A percentile compares a stretch with the other conserved stretches of the same genome.
Evolutionary conservation across 2,797 vertebrate species (phyloP).

Genomic region (Coendou prehensilis): DNA sequence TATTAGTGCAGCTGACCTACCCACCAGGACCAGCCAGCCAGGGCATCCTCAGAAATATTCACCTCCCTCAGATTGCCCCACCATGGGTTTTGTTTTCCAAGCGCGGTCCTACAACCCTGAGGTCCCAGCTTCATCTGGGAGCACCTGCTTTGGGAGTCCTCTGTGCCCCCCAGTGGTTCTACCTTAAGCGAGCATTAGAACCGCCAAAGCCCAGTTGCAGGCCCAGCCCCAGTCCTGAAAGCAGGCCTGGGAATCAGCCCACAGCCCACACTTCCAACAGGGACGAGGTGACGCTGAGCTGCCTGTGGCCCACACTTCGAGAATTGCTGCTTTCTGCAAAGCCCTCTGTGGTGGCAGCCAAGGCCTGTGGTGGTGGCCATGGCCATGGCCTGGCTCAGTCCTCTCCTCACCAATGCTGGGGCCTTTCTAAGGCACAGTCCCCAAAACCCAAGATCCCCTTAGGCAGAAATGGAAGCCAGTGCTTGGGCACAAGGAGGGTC

Average conservation of each 20-base stretch:
- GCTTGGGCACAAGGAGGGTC: not conserved
- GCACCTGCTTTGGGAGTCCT: not conserved
- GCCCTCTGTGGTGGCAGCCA: not conserved
- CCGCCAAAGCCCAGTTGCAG: not conserved
- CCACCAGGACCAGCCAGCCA: not conserved
- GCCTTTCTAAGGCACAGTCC: not conserved
- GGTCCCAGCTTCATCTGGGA: not conserved
- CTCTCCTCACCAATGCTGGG: not conserved
- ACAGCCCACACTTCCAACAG: not conserved
- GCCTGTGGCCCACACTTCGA: not conserved
- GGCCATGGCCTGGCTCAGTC: not conserved
- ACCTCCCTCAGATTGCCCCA: not conserved
- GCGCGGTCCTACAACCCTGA: not conserved
- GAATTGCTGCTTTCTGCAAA: not conserved
- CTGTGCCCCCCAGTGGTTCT: too few relatives aligned
- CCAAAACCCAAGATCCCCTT: not conserved
- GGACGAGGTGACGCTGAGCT: not conserved
- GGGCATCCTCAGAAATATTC: not conserved
- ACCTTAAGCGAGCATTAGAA: too few relatives aligned
- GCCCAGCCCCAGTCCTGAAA: not conserved
- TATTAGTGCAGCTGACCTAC: not conserved
- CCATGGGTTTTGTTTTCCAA: not conserved
- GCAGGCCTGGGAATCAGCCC: not conserved
- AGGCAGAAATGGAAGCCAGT: not conserved
- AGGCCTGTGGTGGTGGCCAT: not conserved